Conservation (phyloP, 2,888 invertebrate species). For the Aphelenchoides bicaudatus region DNA sequence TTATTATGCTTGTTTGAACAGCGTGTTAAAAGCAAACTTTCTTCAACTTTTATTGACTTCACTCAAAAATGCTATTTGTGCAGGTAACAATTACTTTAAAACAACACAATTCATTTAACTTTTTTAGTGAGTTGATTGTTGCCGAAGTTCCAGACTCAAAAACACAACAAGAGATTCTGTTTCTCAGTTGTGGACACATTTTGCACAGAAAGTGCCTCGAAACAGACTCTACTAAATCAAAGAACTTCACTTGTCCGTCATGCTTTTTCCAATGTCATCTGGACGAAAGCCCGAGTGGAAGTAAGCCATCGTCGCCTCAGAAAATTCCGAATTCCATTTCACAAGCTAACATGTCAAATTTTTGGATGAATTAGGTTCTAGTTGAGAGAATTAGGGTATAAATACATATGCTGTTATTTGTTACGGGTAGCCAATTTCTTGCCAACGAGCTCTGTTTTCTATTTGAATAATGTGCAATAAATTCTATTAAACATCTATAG, state of each 20-base stretch:
- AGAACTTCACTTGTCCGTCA: constrained; percentile 23
- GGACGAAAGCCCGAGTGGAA: too few relatives aligned
- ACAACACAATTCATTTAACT: neutral
- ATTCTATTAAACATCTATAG: too few relatives aligned
- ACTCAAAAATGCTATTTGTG: neutral
- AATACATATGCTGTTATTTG: too few relatives aligned
- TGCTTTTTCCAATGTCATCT: constrained; percentile 11
- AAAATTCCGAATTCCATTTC: neutral
- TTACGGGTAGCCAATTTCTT: too few relatives aligned
- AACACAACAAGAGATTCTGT: constrained; percentile 25
- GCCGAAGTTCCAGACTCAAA: neutral
- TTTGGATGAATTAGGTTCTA: too few relatives aligned
- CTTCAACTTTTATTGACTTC: constrained; percentile 30
- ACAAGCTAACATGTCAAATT: constrained; percentile 10
- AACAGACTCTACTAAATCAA: constrained; percentile 11
- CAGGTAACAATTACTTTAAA: constrained; percentile 4
- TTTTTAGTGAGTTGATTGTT: neutral
- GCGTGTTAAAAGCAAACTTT: constrained; percentile 25
- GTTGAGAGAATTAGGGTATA: too few relatives aligned
- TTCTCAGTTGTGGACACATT: constrained; percentile 44
- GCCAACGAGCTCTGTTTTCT: too few relatives aligned
- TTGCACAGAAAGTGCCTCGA: constrained; percentile 36
- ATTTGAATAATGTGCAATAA: too few relatives aligned
- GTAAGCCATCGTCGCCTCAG: neutral
- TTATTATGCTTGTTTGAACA: neutral